Base-by-base conservation (phyloP, 2,113 vertebrate genomes). In the Mionectes macconnelli region DNA sequence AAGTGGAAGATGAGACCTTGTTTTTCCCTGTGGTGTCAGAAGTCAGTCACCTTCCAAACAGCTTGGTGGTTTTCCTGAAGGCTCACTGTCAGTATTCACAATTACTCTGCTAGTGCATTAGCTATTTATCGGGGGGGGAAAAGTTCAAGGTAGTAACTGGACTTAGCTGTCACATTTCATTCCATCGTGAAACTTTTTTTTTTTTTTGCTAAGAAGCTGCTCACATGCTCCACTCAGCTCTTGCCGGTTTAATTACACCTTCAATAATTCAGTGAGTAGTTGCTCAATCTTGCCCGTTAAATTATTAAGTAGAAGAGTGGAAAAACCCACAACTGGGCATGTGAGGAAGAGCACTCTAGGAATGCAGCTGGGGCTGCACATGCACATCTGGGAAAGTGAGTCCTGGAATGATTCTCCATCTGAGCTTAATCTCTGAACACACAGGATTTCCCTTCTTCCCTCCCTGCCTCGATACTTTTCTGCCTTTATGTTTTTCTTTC, bases 201-300 rank as follows among this genome's bases (percentile, higher is more conserved):
- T 47, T 59, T n/a, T 68, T 78, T 52, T 31, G 8, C 77, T 94
- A 77, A 47, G 39, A 79, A 91, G 62, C 35, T 28, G 10, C 21
- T 93, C 45, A 19, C 23, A 30, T 44, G 15, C 30, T 92, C 16
- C 42, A 63, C 19, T 84, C 55, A 50, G 45, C 31, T 83, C 66
- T 70, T 93, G 53, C 85, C 42, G 55, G 45, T 88, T 86, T 88
- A 94, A 94, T 94, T 92, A 90, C 78, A 84, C 55, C 72, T 84
- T 84, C 59, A 92, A 35, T 90, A 95, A 93, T 95, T 92, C 86
- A 93, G 72, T 35, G 57, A 57, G 88, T 23, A 69, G 78, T 53
- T 90, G 55, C 39, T 85, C 59, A 40, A 6, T 69, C 57, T 80
- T 80, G 35, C 79, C 31, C 64, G 60, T 3, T 87, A 70, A 94